Evolutionary conservation across 2,888 invertebrate genomes (phyloP), one percentile per base, ranked within the genome.

Genomic region (Aethes cnicana): DNA sequence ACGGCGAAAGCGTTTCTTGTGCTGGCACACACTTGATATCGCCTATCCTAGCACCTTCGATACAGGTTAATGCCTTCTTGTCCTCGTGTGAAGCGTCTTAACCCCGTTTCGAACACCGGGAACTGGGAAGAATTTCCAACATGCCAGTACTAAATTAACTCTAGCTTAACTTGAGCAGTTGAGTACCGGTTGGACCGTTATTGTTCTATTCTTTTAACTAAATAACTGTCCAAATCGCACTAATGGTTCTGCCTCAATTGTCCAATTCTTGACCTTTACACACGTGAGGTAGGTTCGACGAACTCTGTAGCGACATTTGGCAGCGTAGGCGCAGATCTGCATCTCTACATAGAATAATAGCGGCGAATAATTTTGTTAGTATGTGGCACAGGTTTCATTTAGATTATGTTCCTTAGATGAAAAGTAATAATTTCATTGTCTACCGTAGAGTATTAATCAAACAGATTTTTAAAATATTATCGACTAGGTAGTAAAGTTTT

Each of bases 241-340:
- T 44, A 50, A 50, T 43, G 35, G 16, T 25, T 18, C 17, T 25
- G 32, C 25, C 32, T 16, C 8, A 32, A 30, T 46, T 47, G 52
- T 26, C 68, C 67, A 73, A 72, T 68, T 64, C 68, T 67, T 75
- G 77, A 77, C 77, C 76, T 76, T 74, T 66, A 56, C 62, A 59
- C 59, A 57, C 59, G 59, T 62, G 64, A 25, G 57, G 47, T 35
- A 47, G 35, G 74, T 74, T 66, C 74, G 54, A 46, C 52, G 74
- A 77, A 64, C 77, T 61, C 44, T 41, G 48, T 42, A 47, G 33
- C 23, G 33, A 26, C 52, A 46, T 39, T 26, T 36, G 28, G 14
- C 42, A 20, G 49, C 43, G 43, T 43, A 25, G 44, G 52, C 43
- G 36, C 50, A 33, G 26, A 46, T 46, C 32, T 39, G 37, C n/a